Evolutionary conservation across 2,888 invertebrate genomes (phyloP), one percentile per base, ranked within the genome.

Genomic region (Zygothrica quintamaculata): DNA sequence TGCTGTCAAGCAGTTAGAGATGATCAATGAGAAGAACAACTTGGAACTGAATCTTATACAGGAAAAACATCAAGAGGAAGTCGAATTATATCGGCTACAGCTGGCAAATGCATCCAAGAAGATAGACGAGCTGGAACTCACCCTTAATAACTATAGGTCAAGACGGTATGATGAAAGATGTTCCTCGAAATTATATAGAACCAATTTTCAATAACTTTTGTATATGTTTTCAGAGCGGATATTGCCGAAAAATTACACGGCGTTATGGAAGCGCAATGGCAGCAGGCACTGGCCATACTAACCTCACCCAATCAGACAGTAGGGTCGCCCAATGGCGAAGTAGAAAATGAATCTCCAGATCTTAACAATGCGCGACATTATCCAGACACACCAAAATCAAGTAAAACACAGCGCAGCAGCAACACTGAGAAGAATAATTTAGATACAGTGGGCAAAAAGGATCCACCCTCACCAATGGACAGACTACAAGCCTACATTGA

Each of bases 211-310:
- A 31, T n/a, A 3, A 9, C 9, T 31, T 18, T 5, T 18, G 6
- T 16, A 1, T 7, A 22, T 40, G 25, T 0, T 1, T 91, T 92
- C 1, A 94, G 95, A 84, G 93, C 93, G 0, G 93, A 94, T 79
- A 92, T 96, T 39, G 96, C 95, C 1, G 93, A 95, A 57, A 94
- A 95, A 86, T 91, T 96, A 62, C 95, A 96, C 89, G 92, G 92
- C 64, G 94, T 95, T 0, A 96, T 96, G 96, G 95, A 96, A 90
- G 92, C 93, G 6, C 96, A 96, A 88, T 96, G 96, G 96, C 92
- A 94, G 31, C 95, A 96, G 88, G 95, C 96, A 1, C 90, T 96
- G 29, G 93, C 92, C 75, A 95, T 95, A 60, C 93, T 95, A 47
- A 93, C 94, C 5, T 90, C 90, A 7, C 90, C 90, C n/a, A 89